These are phyloP conservation scores for Lasioglossum lativentre DNA, from an alignment of 2,888 invertebrate species.

Conservation along the genomic window DNA sequence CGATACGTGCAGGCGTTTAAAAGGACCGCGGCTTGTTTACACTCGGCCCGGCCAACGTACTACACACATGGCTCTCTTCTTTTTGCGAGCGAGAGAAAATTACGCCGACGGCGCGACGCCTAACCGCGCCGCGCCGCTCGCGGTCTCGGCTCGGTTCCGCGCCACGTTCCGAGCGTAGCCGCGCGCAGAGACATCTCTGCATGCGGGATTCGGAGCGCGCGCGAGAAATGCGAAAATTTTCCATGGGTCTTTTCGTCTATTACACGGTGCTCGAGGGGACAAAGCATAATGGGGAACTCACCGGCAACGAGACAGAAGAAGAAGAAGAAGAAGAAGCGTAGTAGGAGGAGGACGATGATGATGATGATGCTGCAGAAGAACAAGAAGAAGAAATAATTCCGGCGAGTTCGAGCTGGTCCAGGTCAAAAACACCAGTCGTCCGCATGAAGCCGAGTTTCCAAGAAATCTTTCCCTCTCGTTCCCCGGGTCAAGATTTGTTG, in stretches of 20 bases:
- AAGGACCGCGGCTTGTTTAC: constrained; percentile 60
- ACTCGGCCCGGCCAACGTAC: constrained; percentile 35
- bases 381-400: constrained; percentile 19
- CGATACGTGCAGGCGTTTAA: constrained; percentile 49
- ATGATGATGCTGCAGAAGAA: not conserved
- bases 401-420: constrained; percentile 24
- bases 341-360: not conserved
- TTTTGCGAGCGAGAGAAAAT: constrained; percentile 38
- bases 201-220: not conserved
- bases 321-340: not conserved
- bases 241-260: not conserved
- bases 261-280: not conserved
- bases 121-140: not conserved
- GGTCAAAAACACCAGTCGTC: constrained; percentile 27
- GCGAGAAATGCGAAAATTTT: constrained; percentile 31
- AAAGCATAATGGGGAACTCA: not conserved
- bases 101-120: constrained; percentile 40
- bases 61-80: constrained; percentile 51
- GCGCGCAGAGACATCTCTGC: constrained; percentile 21
- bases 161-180: not conserved
- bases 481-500: constrained; percentile 43
- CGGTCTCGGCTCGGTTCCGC: not conserved
- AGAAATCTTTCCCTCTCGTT: constrained; percentile 39
- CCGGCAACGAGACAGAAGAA: not conserved
- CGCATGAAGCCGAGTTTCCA: constrained; percentile 36